Conservation (phyloP, 2,797 vertebrate genomes). For the Fringilla coelebs region DNA sequence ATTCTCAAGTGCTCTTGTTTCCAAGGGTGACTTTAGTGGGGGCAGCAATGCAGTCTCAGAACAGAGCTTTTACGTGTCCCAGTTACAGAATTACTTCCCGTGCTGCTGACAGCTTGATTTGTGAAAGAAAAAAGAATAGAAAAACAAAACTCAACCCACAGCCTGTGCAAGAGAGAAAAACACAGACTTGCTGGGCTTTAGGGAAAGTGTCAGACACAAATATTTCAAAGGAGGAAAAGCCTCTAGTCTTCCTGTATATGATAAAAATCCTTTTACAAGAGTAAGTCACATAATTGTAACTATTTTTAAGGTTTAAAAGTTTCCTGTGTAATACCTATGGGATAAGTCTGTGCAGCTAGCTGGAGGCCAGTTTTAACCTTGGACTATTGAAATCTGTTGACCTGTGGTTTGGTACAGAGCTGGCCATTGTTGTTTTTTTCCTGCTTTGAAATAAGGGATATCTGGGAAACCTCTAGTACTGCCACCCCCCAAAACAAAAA, state of each 20-base stretch:
- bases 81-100: slow-evolving; percentile 19
- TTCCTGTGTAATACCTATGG: slow-evolving; percentile 54
- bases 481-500: accelerated
- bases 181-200: neutral
- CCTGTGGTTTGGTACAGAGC: slow-evolving; percentile 52
- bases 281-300: neutral
- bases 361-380: slow-evolving; percentile 39
- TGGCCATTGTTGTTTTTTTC: slow-evolving; percentile 16
- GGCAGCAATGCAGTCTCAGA: neutral
- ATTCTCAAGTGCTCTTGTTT: slow-evolving; percentile 29
- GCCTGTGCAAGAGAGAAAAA: neutral
- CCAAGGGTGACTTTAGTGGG: slow-evolving; percentile 11
- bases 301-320: slow-evolving; percentile 27
- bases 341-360: slow-evolving; percentile 10
- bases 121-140: slow-evolving; percentile 27
- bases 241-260: neutral
- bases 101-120: slow-evolving; percentile 40
- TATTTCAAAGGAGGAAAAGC: slow-evolving; percentile 14
- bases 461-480: neutral
- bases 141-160: slow-evolving; percentile 21
- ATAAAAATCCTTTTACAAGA: slow-evolving; percentile 30
- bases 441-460: slow-evolving; percentile 37
- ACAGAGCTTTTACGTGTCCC: neutral
- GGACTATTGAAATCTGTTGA: slow-evolving; percentile 38
- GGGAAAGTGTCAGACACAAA: slow-evolving; percentile 15